Evolutionary conservation across 2,113 vertebrate genomes (phyloP), one percentile per base, ranked within the genome.

Genomic region (Pimephales promelas): DNA sequence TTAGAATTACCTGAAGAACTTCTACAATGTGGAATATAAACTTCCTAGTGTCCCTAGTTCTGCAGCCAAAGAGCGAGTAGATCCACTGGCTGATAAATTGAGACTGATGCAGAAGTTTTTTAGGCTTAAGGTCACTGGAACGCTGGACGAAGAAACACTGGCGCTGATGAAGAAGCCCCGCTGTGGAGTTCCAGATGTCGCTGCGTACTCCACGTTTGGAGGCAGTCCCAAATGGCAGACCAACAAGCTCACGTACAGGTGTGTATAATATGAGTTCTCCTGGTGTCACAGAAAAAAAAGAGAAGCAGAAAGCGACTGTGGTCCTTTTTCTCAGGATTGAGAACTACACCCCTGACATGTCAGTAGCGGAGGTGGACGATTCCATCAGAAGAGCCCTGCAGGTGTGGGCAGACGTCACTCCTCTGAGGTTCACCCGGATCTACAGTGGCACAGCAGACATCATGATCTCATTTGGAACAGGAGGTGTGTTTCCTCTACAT

Each of bases 201-300:
- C 85, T 0, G 56, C 68, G 3, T 96, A 90, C 88, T 85, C 5
- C 13, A 94, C 87, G 18, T 95, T 95, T 79, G 85, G 90, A 28
- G 87, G 87, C 45, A 64, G 73, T 5, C 89, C 88, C 2, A 97
- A 95, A 89, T 97, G 96, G 95, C 47, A 71, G 28, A 95, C 93
- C 82, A 88, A 88, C 34, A 79, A 91, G n/a, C 72, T 97, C 11
- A 96, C 95, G 40, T 97, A 96, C 92, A 96, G 95, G 95, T 96
- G 93, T 85, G 10, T 49, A 18, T 14, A 16, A 47, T 66, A 10
- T 2, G 24, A 18, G 10, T 31, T 66, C 36, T 36, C 54, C 34
- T 62, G 8, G 4, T 66, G 59, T 18, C 6, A 57, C 20, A 40
- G 20, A 68, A 2, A 14, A 2, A 14, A 34, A 36, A 54, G 4